Evolutionary conservation across 2,888 invertebrate genomes (phyloP), one percentile per base, ranked within the genome.

Genomic region (Pristionchus entomophagus): DNA sequence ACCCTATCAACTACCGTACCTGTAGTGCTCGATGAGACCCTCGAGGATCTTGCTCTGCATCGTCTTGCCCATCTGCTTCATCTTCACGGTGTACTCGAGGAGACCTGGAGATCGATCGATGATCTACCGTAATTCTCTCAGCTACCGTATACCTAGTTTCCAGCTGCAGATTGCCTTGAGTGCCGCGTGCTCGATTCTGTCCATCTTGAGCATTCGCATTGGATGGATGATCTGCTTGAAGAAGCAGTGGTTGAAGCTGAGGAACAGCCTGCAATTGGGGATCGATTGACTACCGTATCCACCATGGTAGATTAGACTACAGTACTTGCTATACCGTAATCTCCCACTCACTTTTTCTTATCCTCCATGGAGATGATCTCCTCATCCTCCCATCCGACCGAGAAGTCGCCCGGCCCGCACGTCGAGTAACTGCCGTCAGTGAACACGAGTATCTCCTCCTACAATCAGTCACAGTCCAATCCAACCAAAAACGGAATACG

Each of bases 381-480:
- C 53, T 90, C 90, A 84, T 89, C 89, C 22, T 90, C 89, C 90
- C 90, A 90, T 45, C 90, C 90, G 81, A 88, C 87, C 0, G 87
- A 87, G 81, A 88, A 86, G 73, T 90, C 88, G 17, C 53, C 77
- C 32, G 45, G 26, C 17, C 85, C 85, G n/a, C 85, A 85, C 19
- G 85, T 85, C 38, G 73, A 77, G 32, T 85, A 85, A 17, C 49
- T 56, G 6, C 85, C 85, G 32, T 85, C 85, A 17, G 85, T 85
- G 56, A 85, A 85, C 26, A 85, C 77, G 29, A 85, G 56, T 0
- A 85, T 85, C 38, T 49, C 38, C 2, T 85, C 85, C 85, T 85
- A 26, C 41, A 77, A 53, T 0, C 26, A 53, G 6, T 45, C 45
- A 45, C 45, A 45, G 45, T 45, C 45, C 6, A n/a, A n/a, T n/a